Conservation (phyloP, 2,888 invertebrate genomes). For the Gari tellinella region DNA sequence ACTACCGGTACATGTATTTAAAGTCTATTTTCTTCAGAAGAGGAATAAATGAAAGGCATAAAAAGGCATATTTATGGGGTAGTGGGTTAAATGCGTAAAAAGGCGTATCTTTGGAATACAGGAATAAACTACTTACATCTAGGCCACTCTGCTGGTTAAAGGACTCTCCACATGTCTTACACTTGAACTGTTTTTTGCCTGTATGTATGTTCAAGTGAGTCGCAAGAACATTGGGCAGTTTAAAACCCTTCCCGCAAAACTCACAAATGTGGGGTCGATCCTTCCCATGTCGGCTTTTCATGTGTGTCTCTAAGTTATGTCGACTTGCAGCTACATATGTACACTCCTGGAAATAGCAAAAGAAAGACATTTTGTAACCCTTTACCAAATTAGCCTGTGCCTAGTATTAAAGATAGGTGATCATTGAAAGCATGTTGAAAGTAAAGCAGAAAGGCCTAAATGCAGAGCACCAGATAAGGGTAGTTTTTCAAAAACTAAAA, state of each 20-base stretch:
- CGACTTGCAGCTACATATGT: constrained; percentile 48
- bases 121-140: constrained; percentile 33
- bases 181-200: constrained; percentile 45
- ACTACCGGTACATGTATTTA: too few species aligned
- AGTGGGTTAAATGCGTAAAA: too few species aligned
- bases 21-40: too few species aligned
- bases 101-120: not conserved
- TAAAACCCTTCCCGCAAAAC: constrained; percentile 61
- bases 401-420: too few species aligned
- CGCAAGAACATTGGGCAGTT: constrained; percentile 49
- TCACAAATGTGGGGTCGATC: constrained; percentile 59
- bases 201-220: constrained; percentile 59
- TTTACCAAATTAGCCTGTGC: too few species aligned
- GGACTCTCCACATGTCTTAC: constrained; percentile 44
- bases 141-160: constrained; percentile 60
- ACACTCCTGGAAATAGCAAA: constrained; percentile 39
- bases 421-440: too few species aligned
- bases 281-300: constrained; percentile 50
- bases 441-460: too few species aligned
- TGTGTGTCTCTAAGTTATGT: constrained; percentile 46
- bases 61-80: too few species aligned
- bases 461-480: too few species aligned
- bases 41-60: too few species aligned
- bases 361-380: too few species aligned
- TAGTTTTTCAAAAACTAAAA: too few species aligned